Evolutionary conservation across 2,113 vertebrate genomes (phyloP).

Genomic region (Phrynocephalus versicolor): DNA sequence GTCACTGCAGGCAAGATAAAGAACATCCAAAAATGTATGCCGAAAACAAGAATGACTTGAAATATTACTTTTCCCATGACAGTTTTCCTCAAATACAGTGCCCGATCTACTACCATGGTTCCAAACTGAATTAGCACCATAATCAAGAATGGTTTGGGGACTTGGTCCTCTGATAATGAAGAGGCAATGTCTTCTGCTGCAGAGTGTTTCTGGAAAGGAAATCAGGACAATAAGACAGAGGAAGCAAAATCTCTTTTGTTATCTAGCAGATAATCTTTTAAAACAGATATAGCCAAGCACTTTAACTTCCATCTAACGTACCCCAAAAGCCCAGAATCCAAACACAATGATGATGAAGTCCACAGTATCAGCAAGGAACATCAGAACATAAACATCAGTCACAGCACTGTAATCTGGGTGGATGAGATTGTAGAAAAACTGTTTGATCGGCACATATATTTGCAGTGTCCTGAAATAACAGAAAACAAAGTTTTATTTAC

Average conservation of each 20-base stretch:
- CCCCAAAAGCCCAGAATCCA: conserved; percentile 97
- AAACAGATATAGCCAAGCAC: conserved; percentile 11
- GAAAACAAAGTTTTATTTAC: background rate
- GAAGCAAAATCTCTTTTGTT: background rate
- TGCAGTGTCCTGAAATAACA: conserved; percentile 82
- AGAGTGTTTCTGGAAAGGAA: conserved; percentile 89
- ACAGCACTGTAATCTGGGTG: conserved; percentile 98
- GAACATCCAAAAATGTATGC: conserved; percentile 99
- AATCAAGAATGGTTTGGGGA: conserved; percentile 93
- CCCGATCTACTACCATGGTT: conserved; percentile 97
- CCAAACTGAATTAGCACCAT: conserved; percentile 99
- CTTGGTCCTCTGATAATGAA: conserved; percentile 95
- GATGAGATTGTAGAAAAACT: conserved; percentile 97
- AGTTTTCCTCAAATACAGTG: conserved; percentile 95
- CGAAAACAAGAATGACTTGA: conserved; percentile 95
- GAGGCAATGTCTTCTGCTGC: conserved; percentile 95
- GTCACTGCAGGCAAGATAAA: conserved; percentile 94
- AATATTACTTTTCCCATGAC: conserved; percentile 97
- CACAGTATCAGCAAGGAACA: conserved; percentile 96
- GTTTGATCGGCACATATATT: conserved; percentile 90
- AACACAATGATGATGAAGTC: conserved; percentile 99
- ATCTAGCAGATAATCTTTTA: background rate
- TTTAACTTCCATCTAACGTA: conserved; percentile 69
- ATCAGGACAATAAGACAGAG: conserved; percentile 13
- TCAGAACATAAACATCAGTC: conserved; percentile 96